Base-by-base conservation (phyloP, 2,888 invertebrate species). In the Cantharis rustica region DNA sequence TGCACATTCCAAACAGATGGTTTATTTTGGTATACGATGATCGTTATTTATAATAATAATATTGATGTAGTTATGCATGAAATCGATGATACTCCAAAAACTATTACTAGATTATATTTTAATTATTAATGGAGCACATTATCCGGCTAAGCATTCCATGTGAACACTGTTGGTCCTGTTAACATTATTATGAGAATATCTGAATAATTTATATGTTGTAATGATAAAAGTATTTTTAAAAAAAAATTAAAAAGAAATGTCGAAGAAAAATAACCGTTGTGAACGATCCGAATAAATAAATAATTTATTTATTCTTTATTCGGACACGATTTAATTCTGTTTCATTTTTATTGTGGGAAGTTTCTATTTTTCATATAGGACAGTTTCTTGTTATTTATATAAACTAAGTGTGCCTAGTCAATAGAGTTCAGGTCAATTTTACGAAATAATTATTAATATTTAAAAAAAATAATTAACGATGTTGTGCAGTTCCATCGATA, bases 331-430 rank as follows among this genome's bases (percentile, higher is more conserved):
- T 87, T 83, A 86, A 66, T 66, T 86, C 86, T 87, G 87, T 87
- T 88, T 87, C 83, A 85, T 86, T 88, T 66, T 87, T 87, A 88
- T 88, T 88, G 85, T 88, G 87, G 87, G 88, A 88, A 87, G 88
- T 89, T 89, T 89, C 88, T 89, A 89, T 89, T 89, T 89, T 89
- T 88, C 88, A 88, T 88, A 87, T 88, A 88, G 87, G 85, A 88
- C 87, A 88, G 87, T 90, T 90, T 90, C 90, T 90, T 90, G 90
- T 91, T 91, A 90, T 90, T 89, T 87, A 84, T 87, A 86, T 86
- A 88, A 90, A 90, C 89, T 91, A 91, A 90, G 91, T 91, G 91
- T 91, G 91, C 91, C 91, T 91, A 91, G 91, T 91, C 90, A 91
- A 90, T 91, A 91, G 90, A 90, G 89, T 90, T 90, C 90, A 89